These are phyloP conservation scores for Naja naja DNA, from an alignment of 2,113 vertebrate genomes.

Conservation along the genomic window DNA sequence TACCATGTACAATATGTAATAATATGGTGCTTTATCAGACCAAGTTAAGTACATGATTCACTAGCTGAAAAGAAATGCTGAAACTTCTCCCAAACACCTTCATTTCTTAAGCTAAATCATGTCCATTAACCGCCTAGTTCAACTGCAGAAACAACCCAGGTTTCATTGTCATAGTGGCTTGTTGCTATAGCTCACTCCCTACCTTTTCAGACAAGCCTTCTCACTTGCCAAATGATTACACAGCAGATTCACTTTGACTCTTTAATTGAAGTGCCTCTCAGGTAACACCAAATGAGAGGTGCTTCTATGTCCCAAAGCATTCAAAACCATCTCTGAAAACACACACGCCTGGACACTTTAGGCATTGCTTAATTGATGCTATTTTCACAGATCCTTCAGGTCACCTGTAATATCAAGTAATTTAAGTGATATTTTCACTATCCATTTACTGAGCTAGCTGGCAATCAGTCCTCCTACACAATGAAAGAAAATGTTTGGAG, in stretches of 20 bases:
- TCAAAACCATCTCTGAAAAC: slow-evolving; percentile 48
- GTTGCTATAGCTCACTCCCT: not conserved
- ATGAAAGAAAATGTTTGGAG: slow-evolving; percentile 32
- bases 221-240: slow-evolving; percentile 50
- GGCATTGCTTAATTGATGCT: slow-evolving; percentile 62
- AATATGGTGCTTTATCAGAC: not conserved
- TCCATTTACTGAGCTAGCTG: slow-evolving; percentile 66
- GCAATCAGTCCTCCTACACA: slow-evolving; percentile 67
- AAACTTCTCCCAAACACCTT: not conserved
- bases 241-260: slow-evolving; percentile 8
- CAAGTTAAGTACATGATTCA: not conserved
- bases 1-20: not conserved
- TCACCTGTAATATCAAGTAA: slow-evolving; percentile 67
- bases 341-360: slow-evolving; percentile 22
- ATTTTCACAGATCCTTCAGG: slow-evolving; percentile 67
- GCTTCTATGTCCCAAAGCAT: slow-evolving; percentile 47
- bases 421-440: slow-evolving; percentile 70
- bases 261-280: slow-evolving; percentile 33
- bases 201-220: slow-evolving; percentile 30
- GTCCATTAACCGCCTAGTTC: not conserved
- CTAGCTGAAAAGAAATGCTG: not conserved
- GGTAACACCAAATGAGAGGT: slow-evolving; percentile 40
- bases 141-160: not conserved
- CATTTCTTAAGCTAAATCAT: not conserved
- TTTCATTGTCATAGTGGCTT: not conserved